Percentiles rank a stretch among this genome's conserved stretches.
phyloP scores from a whole-genome alignment of 2,113 vertebrate species.

The Dromas ardeola region DNA sequence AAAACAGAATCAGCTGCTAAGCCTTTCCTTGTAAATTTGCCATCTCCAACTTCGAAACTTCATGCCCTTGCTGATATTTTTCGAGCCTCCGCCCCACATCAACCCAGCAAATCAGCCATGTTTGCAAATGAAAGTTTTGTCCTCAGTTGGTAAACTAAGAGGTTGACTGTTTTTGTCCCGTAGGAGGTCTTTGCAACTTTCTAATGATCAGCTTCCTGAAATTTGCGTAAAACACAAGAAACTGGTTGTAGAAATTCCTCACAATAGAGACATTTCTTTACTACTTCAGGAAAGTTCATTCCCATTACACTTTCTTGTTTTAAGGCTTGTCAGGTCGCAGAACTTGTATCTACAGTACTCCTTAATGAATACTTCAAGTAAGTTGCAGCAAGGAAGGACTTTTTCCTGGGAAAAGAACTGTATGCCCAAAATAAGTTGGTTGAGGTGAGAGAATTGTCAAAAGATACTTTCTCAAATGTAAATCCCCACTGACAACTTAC shows the following conservation, averaged over 20 bases:
- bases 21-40: not conserved
- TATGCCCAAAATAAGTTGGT: not conserved
- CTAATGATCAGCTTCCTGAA: not conserved
- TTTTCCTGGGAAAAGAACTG: not conserved
- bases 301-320: not conserved
- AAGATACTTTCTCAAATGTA: fast-evolving
- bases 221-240: not conserved
- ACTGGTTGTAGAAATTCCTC: not conserved
- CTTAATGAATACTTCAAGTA: not conserved
- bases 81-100: not conserved
- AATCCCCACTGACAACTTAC: fast-evolving
- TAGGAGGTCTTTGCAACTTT: not conserved
- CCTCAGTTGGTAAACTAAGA: not conserved
- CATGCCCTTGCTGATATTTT: fast-evolving
- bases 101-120: not conserved
- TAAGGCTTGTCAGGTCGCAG: not conserved
- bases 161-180: not conserved
- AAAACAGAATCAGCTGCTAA: not conserved
- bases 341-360: not conserved
- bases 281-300: not conserved
- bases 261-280: not conserved
- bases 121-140: not conserved
- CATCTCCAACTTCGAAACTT: not conserved
- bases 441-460: not conserved
- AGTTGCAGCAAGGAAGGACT: not conserved